Evolutionary conservation across 2,888 invertebrate species (phyloP).

Genomic region (Smittia sp.): DNA sequence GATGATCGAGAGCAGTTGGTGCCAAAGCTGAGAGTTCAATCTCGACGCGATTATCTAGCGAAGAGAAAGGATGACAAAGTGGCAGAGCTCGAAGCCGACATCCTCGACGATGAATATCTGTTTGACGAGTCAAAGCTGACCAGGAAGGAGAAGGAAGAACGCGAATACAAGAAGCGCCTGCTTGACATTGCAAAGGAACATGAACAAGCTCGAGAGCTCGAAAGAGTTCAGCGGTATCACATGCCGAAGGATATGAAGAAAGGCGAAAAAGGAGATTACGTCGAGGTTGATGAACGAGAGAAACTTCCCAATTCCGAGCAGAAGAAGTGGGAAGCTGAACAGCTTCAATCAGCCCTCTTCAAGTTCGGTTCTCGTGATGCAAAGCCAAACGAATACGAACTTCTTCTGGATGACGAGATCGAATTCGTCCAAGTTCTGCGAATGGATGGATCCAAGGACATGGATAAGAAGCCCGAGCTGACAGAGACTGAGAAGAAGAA

Average conservation of each 20-base stretch:
- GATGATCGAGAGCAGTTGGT: slow-evolving; percentile 83
- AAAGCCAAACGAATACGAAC: slow-evolving; percentile 76
- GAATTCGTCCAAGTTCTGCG: slow-evolving; percentile 92
- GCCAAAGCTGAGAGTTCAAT: slow-evolving; percentile 84
- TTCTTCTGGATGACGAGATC: slow-evolving; percentile 93
- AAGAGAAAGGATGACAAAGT: slow-evolving; percentile 97
- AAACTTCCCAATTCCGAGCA: slow-evolving; percentile 79
- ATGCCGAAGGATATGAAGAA: slow-evolving; percentile 89
- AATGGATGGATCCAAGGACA: slow-evolving; percentile 68
- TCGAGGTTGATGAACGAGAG: slow-evolving; percentile 84
- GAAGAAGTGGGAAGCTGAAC: slow-evolving; percentile 97
- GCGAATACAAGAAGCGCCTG: slow-evolving; percentile 87
- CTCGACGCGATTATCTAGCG: slow-evolving; percentile 88
- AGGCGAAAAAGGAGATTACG: slow-evolving; percentile 69
- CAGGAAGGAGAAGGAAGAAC: slow-evolving; percentile 76
- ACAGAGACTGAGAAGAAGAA: slow-evolving; percentile 70
- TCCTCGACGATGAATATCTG: slow-evolving; percentile 92
- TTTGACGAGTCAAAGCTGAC: slow-evolving; percentile 89
- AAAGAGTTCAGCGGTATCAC: slow-evolving; percentile 88
- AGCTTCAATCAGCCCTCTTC: slow-evolving; percentile 87
- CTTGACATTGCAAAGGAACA: slow-evolving; percentile 91
- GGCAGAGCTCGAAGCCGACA: slow-evolving; percentile 89
- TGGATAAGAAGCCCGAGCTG: slow-evolving; percentile 60
- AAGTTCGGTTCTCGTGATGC: slow-evolving; percentile 92
- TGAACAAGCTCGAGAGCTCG: slow-evolving; percentile 89